phyloP scores from a whole-genome alignment of 2,888 invertebrate species.

The Drosophila trichaetosa region DNA sequence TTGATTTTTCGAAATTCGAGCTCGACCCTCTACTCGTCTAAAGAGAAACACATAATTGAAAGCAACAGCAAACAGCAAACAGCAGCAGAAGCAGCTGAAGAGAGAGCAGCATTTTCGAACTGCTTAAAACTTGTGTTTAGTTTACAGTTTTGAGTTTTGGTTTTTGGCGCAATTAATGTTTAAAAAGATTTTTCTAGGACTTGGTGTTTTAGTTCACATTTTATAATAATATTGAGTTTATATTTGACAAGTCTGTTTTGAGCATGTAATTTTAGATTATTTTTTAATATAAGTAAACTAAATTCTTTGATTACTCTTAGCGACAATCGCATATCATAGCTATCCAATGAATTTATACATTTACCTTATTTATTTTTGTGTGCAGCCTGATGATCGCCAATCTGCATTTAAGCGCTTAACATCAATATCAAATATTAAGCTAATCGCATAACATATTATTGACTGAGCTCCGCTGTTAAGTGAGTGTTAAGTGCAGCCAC shows the following conservation, averaged over 20 bases:
- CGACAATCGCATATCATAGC: neutral
- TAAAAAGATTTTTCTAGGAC: neutral
- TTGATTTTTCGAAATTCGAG: constrained; percentile 62
- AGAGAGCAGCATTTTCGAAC: constrained; percentile 18
- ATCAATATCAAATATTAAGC: constrained; percentile 3
- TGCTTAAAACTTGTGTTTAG: constrained; percentile 17
- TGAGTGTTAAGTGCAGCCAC: neutral
- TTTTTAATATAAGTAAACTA: neutral
- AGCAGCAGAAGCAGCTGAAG: neutral
- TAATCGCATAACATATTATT: constrained; percentile 13
- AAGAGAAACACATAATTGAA: constrained; percentile 27
- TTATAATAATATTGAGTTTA: neutral
- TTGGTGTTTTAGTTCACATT: neutral
- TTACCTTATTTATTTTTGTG: neutral
- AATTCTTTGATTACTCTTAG: neutral
- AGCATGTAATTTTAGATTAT: neutral
- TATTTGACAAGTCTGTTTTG: too few relatives aligned
- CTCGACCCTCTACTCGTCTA: neutral
- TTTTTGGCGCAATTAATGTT: neutral
- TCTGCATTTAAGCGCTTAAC: constrained; percentile 14
- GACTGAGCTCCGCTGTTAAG: constrained; percentile 16
- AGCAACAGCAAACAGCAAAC: constrained; percentile 1
- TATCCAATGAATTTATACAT: neutral
- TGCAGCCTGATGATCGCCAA: constrained; percentile 24
- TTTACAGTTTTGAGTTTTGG: constrained; percentile 4